Conservation (phyloP, 64 coral and sea anemone genomes). For the Orbicella faveolata region DNA sequence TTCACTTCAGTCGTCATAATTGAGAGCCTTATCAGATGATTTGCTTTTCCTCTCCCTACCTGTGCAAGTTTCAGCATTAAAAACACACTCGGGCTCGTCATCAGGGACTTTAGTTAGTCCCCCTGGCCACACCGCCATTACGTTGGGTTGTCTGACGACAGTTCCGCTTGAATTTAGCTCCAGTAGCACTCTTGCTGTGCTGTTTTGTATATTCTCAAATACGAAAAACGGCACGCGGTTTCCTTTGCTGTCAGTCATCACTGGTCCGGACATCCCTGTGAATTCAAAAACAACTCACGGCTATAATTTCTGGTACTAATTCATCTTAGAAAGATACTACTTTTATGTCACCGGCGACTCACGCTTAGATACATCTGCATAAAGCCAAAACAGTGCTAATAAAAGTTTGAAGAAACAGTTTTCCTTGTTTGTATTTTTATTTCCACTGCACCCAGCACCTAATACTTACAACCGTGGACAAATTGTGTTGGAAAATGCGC, state of each 20-base stretch:
- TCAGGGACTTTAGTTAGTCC: conserved; percentile 57
- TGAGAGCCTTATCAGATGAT: too few relatives aligned
- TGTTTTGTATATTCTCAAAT: conserved; percentile 64
- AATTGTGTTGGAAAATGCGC: too few relatives aligned
- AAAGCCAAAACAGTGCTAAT: too few relatives aligned
- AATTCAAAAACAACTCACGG: neutral
- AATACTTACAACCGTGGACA: too few relatives aligned
- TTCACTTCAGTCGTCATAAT: too few relatives aligned
- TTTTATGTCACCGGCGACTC: too few relatives aligned
- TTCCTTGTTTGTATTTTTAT: too few relatives aligned
- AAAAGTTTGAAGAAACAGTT: too few relatives aligned
- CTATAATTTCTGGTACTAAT: neutral
- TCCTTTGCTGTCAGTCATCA: conserved; percentile 64
- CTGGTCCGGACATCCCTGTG: conserved; percentile 65
- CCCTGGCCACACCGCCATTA: conserved; percentile 66
- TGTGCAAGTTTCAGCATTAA: conserved; percentile 11
- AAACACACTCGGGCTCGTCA: conserved; percentile 66
- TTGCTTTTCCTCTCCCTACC: neutral
- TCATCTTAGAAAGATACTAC: too few relatives aligned
- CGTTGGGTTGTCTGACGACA: neutral
- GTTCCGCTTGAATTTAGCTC: conserved; percentile 12
- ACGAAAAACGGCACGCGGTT: conserved; percentile 75
- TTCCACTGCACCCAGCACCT: too few relatives aligned
- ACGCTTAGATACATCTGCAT: too few relatives aligned
- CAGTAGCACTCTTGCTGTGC: conserved; percentile 27